Percentiles rank a stretch among this genome's conserved stretches.
phyloP scores from a whole-genome alignment of 2,113 vertebrate genomes.

The Candoia aspera region DNA sequence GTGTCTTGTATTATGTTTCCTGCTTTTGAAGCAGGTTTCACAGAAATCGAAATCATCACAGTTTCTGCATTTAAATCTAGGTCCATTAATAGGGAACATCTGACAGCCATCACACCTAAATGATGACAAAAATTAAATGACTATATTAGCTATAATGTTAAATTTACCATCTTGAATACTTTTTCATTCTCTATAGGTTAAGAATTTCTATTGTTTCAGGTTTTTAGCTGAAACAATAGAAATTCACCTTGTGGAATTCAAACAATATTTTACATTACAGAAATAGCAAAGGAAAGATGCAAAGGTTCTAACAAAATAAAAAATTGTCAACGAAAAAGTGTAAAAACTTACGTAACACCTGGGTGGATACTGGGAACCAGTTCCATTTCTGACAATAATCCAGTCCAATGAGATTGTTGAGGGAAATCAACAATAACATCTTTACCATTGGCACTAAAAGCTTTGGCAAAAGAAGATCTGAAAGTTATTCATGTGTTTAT shows the following conservation, averaged over 20 bases:
- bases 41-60: slow-evolving; percentile 99
- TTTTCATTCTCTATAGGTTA: not conserved
- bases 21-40: slow-evolving; percentile 95
- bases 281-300: not conserved
- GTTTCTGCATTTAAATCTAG: slow-evolving; percentile 95
- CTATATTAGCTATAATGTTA: not conserved
- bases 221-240: not conserved
- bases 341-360: slow-evolving; percentile 85
- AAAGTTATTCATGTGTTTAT: slow-evolving; percentile 8
- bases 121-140: not conserved
- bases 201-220: not conserved
- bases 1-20: slow-evolving; percentile 91
- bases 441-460: slow-evolving; percentile 98
- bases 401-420: slow-evolving; percentile 98
- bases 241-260: not conserved
- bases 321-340: not conserved
- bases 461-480: slow-evolving; percentile 67
- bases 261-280: not conserved
- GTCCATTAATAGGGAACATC: slow-evolving; percentile 97
- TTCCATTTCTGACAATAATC: slow-evolving; percentile 96
- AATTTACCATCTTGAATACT: not conserved
- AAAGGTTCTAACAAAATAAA: not conserved
- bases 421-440: slow-evolving; percentile 98
- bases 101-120: slow-evolving; percentile 96
- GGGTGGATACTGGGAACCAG: slow-evolving; percentile 95